Percentiles rank a stretch among this genome's conserved stretches.
Evolutionary conservation across 2,113 vertebrate genomes (phyloP).

Genomic region (Ailuropoda melanoleuca): DNA sequence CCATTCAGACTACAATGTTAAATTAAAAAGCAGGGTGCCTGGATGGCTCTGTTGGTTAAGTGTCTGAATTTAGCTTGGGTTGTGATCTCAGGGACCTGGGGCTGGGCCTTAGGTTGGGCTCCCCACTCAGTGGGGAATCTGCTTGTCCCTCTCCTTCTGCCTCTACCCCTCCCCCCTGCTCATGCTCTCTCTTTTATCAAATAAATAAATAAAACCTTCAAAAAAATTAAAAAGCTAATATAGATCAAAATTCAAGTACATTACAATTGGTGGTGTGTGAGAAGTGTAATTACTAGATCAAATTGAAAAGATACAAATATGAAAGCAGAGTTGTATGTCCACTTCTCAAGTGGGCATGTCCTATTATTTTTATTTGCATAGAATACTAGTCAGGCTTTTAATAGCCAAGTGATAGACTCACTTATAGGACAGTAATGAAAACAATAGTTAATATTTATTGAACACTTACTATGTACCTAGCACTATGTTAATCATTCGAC

Average conservation of each 20-base stretch:
- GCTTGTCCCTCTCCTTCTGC: background rate
- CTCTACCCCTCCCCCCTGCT: background rate
- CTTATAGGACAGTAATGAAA: background rate
- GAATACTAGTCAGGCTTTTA: background rate
- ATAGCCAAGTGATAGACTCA: background rate
- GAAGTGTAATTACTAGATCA: background rate
- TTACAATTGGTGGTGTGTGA: background rate
- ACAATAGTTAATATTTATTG: background rate
- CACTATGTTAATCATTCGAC: background rate
- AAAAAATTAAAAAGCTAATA: background rate
- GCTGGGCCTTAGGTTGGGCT: background rate
- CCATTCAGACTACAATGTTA: background rate
- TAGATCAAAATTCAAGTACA: background rate
- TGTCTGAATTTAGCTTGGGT: background rate
- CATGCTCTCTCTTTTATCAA: background rate
- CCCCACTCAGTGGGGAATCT: background rate
- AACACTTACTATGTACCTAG: background rate
- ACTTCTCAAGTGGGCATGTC: background rate
- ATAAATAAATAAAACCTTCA: background rate
- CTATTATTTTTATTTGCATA: background rate
- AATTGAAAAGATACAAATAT: background rate
- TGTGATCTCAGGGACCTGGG: background rate
- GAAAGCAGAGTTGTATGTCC: background rate
- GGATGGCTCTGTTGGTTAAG: background rate
- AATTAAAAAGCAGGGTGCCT: background rate